These are phyloP conservation scores for Globia sparganii DNA, from an alignment of 2,888 invertebrate genomes.

Conservation along the genomic window DNA sequence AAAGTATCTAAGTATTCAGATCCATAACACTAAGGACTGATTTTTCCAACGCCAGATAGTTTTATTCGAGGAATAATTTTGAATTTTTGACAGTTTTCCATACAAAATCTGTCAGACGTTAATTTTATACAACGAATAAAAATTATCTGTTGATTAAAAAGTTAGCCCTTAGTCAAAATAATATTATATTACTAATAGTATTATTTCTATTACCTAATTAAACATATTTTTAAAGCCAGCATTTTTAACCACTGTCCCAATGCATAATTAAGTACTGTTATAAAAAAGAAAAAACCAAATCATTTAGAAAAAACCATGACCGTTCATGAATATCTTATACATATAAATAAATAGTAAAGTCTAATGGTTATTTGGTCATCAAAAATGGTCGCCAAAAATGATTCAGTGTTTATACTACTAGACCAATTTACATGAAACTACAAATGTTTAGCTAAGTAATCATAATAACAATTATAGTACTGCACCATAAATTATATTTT, in stretches of 20 bases:
- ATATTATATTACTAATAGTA: background rate
- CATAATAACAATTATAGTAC: conserved; percentile 23
- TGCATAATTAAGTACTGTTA: background rate
- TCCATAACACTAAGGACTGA: too few relatives aligned
- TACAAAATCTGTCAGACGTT: too few relatives aligned
- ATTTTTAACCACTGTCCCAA: background rate
- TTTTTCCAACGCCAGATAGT: too few relatives aligned
- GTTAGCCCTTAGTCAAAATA: background rate
- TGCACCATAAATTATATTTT: conserved; percentile 41
- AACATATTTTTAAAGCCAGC: background rate
- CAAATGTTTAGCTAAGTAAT: conserved; percentile 28
- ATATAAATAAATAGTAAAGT: background rate
- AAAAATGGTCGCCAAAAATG: background rate
- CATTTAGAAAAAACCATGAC: background rate
- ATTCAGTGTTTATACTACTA: background rate
- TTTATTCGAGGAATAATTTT: too few relatives aligned
- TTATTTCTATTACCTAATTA: background rate
- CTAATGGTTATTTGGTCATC: background rate
- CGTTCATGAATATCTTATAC: too few relatives aligned
- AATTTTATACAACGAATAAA: too few relatives aligned
- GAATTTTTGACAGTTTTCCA: too few relatives aligned
- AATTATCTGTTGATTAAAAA: too few relatives aligned
- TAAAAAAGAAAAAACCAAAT: background rate
- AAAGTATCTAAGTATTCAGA: background rate
- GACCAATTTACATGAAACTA: background rate